Base-by-base conservation (phyloP, 1,140 invertebrate species). In the Helicoverpa armigera region DNA sequence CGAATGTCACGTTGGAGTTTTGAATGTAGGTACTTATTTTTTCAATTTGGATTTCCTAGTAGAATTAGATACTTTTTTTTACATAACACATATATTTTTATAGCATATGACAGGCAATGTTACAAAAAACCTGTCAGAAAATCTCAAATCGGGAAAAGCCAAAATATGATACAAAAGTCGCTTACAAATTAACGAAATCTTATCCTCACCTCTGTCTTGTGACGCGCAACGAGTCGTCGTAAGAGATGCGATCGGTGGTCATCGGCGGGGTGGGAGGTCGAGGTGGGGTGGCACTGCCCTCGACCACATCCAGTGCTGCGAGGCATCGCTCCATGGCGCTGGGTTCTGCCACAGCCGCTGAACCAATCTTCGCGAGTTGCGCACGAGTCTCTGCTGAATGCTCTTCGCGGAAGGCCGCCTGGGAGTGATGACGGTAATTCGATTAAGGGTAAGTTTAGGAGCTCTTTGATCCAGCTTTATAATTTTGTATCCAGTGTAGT, bases 261-360 rank as follows among this genome's bases (percentile, higher is more conserved):
- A 82, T 82, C 7, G 91, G 91, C 51, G 91, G 91, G 10, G 91
- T 87, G 7, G 90, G 74, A 3, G 90, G 87, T 0, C 88, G 86
- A 7, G 89, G 87, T 9, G 92, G 93, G 0, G 86, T 48, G 1
- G 89, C 88, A 60, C 87, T 90, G 61, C 92, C 93, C 67, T 94
- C 92, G n/a, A 91, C 88, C 83, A 94, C 92, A 79, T 94, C 86
- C 2, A 95, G 87, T 13, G 90, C 88, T n/a, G 89, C 72, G 3
- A 95, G 86, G 67, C 95, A 95, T 48, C 92, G 88, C 83, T 96
- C 92, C 92, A 95, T 94, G 9, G 94, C 92, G 60, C 88, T 93
- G 35, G 94, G 88, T 16, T 92, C 92, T 1, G 89, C 89, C 13
- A 95, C 92, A 12, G 94, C 91, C 31, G 90, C 88, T 67, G 90